phyloP scores from a whole-genome alignment of 2,113 vertebrate species.

The Trematomus loennbergii region DNA sequence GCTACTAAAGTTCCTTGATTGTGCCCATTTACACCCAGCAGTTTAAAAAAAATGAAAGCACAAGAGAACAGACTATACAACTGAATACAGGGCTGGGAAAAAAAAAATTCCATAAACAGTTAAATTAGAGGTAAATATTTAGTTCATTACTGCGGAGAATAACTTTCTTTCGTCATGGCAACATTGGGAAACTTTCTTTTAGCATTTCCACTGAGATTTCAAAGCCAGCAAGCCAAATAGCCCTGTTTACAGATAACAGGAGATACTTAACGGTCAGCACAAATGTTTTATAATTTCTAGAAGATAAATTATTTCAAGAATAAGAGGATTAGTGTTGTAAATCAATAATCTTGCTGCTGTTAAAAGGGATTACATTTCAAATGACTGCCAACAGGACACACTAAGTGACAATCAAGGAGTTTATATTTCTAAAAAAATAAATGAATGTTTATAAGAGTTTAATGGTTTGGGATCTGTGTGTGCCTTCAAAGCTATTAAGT shows the following conservation, averaged over 20 bases:
- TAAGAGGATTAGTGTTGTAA: neutral
- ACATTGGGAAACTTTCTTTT: neutral
- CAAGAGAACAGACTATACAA: neutral
- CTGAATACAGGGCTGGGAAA: neutral
- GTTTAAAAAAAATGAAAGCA: neutral
- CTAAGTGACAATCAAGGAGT: neutral
- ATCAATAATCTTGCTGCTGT: neutral
- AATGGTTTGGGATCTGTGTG: neutral
- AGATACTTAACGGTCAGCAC: neutral
- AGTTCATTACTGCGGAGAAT: neutral
- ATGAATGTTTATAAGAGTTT: conserved; percentile 3
- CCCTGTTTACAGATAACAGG: neutral
- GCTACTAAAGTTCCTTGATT: neutral
- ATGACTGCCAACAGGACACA: neutral
- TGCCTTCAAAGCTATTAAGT: neutral
- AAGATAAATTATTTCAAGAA: neutral
- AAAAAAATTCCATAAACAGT: neutral
- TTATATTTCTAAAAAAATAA: neutral
- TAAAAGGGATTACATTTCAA: neutral
- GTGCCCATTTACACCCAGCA: neutral
- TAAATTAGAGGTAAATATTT: neutral
- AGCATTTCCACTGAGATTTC: neutral
- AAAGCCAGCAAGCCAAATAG: neutral
- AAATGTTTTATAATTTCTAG: neutral
- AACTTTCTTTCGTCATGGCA: neutral